Percentiles rank a stretch among this genome's conserved stretches.
Conservation (phyloP, 1,140 invertebrate species). For the Temnothorax curvispinosus region DNA sequence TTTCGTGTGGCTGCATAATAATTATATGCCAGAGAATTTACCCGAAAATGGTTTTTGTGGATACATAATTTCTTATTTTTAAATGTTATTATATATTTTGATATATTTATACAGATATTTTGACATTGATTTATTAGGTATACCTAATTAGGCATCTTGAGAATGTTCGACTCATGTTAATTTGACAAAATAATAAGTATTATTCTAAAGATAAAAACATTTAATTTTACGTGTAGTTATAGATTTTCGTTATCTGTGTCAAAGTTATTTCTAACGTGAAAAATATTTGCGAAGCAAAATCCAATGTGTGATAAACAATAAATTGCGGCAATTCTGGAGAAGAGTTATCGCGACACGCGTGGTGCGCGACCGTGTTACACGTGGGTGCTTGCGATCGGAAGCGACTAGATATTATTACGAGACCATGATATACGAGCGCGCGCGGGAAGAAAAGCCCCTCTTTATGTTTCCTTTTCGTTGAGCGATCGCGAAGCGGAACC, state of each 20-base stretch:
- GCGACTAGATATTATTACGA: conserved; percentile 72
- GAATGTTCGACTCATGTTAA: neutral
- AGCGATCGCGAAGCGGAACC: conserved; percentile 41
- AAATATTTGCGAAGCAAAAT: neutral
- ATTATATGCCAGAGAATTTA: neutral
- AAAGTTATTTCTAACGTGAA: neutral
- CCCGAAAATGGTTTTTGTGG: neutral
- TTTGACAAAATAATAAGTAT: neutral
- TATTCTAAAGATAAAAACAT: no score
- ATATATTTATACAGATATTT: neutral
- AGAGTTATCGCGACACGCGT: neutral
- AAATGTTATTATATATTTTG: neutral
- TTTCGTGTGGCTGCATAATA: neutral
- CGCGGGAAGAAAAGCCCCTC: conserved; percentile 37
- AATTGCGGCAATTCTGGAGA: neutral
- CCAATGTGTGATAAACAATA: neutral
- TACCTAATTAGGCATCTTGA: neutral
- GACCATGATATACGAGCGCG: conserved; percentile 62
- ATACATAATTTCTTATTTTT: neutral
- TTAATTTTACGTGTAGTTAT: neutral
- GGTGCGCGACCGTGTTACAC: neutral
- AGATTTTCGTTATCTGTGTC: neutral
- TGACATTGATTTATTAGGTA: neutral
- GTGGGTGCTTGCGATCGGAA: conserved; percentile 67
- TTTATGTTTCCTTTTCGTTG: conserved; percentile 58